Evolutionary conservation across 2,888 invertebrate species (phyloP).

Genomic region (Hirtodrosophila alboralis): DNA sequence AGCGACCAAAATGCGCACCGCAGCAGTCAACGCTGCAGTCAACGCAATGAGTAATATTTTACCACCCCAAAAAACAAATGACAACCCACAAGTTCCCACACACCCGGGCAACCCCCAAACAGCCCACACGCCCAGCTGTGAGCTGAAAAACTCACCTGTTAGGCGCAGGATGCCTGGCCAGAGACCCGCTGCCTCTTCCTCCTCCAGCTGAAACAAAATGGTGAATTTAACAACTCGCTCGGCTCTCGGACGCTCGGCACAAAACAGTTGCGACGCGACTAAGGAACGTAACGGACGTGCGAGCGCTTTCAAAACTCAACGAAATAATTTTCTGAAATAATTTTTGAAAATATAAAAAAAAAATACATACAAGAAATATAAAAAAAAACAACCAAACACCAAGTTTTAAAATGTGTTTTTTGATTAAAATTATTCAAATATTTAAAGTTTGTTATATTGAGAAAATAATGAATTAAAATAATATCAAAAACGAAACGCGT

Average conservation of each 20-base stretch:
- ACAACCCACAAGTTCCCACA: neutral
- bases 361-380: constrained; percentile 1
- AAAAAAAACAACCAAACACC: constrained; percentile 6
- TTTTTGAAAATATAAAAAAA: constrained; percentile 26
- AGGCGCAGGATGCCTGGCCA: constrained; percentile 66
- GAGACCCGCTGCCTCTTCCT: constrained; percentile 2
- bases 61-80: constrained; percentile 38
- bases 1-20: constrained; percentile 56
- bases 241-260: constrained; percentile 26
- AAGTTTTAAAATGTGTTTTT: no score
- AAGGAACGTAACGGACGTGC: constrained; percentile 67
- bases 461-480: constrained; percentile 3
- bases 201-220: constrained; percentile 35
- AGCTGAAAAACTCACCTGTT: constrained; percentile 67
- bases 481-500: constrained; percentile 17
- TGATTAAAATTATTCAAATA: neutral
- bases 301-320: constrained; percentile 36
- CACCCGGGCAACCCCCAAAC: constrained; percentile 5
- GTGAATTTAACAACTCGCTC: constrained; percentile 54
- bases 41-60: constrained; percentile 62
- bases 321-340: no score
- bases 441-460: constrained; percentile 1
- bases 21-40: constrained; percentile 75
- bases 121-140: constrained; percentile 24
- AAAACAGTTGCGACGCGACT: constrained; percentile 71